These are phyloP conservation scores for Sebastes miniatus DNA, from an alignment of 2,797 vertebrate genomes.

Conservation along the genomic window DNA sequence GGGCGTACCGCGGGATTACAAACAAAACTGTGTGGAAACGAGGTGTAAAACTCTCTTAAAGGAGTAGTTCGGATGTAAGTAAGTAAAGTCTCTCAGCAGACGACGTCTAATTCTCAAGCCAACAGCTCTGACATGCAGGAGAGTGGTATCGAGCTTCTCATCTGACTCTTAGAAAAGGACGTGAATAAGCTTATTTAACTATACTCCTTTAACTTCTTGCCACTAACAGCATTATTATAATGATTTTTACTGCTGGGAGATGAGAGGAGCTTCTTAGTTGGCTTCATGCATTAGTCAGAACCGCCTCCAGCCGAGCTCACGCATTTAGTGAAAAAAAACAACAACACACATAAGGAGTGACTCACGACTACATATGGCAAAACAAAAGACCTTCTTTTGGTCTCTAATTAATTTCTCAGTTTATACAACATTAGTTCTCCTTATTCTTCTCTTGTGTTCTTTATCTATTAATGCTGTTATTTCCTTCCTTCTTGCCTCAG, in stretches of 20 bases:
- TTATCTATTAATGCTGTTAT: neutral
- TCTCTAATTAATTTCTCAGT: neutral
- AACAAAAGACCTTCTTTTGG: neutral
- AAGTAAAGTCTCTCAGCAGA: neutral
- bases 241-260: neutral
- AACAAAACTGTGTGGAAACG: too few relatives aligned
- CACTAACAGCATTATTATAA: neutral
- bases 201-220: neutral
- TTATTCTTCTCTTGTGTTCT: neutral
- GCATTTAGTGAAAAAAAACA: slow-evolving; percentile 34
- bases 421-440: neutral
- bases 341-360: slow-evolving; percentile 23
- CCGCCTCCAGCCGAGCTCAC: slow-evolving; percentile 41
- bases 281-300: slow-evolving; percentile 59
- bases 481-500: neutral
- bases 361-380: slow-evolving; percentile 20
- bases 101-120: neutral
- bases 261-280: neutral
- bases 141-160: neutral
- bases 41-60: neutral
- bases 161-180: neutral
- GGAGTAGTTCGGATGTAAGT: neutral
- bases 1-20: too few relatives aligned
- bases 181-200: neutral
- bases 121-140: neutral